These are phyloP conservation scores for Atherinosoma microstoma DNA, from an alignment of 2,797 vertebrate genomes.

Conservation along the genomic window DNA sequence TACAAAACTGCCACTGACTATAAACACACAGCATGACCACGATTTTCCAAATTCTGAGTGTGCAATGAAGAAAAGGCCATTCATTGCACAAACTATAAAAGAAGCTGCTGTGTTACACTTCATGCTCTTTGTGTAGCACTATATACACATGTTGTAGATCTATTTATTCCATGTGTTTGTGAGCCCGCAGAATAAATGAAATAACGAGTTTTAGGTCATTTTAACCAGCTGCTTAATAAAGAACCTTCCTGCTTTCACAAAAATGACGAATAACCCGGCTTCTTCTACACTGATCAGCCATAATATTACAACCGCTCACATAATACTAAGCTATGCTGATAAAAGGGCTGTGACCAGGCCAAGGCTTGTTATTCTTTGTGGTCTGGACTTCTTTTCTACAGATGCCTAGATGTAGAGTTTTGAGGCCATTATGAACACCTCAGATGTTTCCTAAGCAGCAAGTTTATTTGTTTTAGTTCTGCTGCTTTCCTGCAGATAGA, in stretches of 20 bases:
- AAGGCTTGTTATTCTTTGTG: neutral
- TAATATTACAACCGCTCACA: neutral
- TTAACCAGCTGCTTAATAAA: neutral
- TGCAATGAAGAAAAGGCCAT: conserved; percentile 32
- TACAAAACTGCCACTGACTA: conserved; percentile 39
- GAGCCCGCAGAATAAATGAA: neutral
- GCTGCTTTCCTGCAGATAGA: neutral
- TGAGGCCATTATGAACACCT: neutral
- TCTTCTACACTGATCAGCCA: neutral
- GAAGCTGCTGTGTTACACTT: neutral
- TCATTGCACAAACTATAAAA: conserved; percentile 32
- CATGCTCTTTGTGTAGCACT: neutral
- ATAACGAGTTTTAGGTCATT: neutral
- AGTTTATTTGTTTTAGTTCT: no score
- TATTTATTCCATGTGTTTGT: neutral
- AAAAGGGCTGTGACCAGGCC: neutral
- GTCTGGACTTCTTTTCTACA: neutral
- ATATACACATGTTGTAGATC: neutral
- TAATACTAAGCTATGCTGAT: neutral
- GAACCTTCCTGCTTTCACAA: conserved; percentile 3
- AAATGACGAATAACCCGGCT: no score
- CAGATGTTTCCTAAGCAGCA: neutral
- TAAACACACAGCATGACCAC: conserved; percentile 55
- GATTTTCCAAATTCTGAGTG: conserved; percentile 58
- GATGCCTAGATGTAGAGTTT: neutral